Evolutionary conservation across 2,797 vertebrate genomes (phyloP).

Genomic region (Hylomyscus alleni): DNA sequence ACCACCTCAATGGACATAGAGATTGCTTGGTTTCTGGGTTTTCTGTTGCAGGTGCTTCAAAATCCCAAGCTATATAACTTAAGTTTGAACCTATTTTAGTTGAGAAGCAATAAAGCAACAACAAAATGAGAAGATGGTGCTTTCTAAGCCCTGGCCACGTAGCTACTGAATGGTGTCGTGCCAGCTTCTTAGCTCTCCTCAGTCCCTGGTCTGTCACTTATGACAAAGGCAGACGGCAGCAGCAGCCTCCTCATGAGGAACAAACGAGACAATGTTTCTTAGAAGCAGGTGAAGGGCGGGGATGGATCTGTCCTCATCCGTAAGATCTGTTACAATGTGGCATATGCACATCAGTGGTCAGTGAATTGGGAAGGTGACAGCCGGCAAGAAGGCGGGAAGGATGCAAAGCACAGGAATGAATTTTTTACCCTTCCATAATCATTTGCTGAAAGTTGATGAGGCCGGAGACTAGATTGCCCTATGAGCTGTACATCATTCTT

Average conservation of each 20-base stretch:
- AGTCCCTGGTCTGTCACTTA: constrained; percentile 4
- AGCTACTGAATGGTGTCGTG: neutral
- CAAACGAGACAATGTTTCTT: neutral
- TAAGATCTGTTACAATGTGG: neutral
- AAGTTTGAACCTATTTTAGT: neutral
- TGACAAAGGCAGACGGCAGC: neutral
- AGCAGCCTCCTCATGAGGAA: neutral
- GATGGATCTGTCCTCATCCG: neutral
- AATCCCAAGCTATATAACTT: neutral
- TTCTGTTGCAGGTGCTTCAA: neutral
- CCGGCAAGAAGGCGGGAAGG: neutral
- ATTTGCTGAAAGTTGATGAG: constrained; percentile 33
- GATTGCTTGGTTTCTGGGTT: neutral
- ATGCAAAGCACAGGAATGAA: neutral
- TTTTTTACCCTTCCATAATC: constrained; percentile 34
- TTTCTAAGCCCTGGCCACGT: neutral
- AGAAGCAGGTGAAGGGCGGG: neutral
- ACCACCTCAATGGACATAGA: neutral
- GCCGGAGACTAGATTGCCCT: neutral
- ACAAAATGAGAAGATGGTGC: neutral
- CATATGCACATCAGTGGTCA: neutral
- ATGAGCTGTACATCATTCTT: neutral
- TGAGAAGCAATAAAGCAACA: neutral
- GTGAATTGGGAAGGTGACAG: neutral
- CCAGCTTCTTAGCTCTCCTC: neutral